Conservation (phyloP, 2,113 vertebrate species). For the Hemiscyllium ocellatum region DNA sequence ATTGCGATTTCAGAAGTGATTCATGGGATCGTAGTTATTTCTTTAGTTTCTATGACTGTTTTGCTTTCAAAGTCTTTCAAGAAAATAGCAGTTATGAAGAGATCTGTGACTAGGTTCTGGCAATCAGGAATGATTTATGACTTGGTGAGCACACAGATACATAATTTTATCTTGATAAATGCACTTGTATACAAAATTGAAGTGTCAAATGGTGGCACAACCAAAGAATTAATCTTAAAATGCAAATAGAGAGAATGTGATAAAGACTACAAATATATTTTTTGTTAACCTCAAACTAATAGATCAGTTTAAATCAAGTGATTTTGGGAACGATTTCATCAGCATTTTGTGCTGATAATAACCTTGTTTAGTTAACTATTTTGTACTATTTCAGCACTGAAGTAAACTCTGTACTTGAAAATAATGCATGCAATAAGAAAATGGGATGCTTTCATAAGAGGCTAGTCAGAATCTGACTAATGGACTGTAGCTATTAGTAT, state of each 20-base stretch:
- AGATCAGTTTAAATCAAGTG: neutral
- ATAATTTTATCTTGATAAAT: neutral
- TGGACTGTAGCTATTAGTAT: neutral
- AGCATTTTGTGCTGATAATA: neutral
- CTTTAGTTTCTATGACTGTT: neutral
- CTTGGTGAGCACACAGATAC: neutral
- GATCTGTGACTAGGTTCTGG: neutral
- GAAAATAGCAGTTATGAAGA: neutral
- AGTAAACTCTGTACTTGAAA: neutral
- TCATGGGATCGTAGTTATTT: neutral
- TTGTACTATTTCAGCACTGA: neutral
- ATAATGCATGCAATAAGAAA: neutral
- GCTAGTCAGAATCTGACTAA: neutral
- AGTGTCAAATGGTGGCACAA: neutral
- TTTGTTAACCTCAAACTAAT: neutral
- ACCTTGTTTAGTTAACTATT: neutral
- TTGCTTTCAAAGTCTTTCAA: too few relatives aligned
- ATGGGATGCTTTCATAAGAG: neutral
- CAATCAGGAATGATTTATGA: neutral
- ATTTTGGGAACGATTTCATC: neutral
- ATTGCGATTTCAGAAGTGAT: neutral
- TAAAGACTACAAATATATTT: neutral
- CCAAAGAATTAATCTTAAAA: slow-evolving; percentile 14
- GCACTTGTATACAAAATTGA: neutral
- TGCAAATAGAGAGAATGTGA: neutral